A percentile compares a stretch with the other conserved stretches of the same genome.
Conservation (phyloP, 2,888 invertebrate species). For the Phengaris alcon region DNA sequence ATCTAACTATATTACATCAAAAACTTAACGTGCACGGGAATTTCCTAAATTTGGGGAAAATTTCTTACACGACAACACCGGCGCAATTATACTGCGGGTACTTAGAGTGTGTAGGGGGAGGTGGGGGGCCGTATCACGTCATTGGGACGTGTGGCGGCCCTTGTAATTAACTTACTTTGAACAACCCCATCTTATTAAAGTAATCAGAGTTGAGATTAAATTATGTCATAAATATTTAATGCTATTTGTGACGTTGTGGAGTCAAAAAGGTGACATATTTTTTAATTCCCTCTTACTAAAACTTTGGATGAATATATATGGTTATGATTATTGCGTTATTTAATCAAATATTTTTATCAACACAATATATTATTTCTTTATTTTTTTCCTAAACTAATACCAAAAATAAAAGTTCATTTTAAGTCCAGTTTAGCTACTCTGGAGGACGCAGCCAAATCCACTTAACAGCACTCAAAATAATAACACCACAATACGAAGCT, state of each 20-base stretch:
- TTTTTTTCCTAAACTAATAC: too few species aligned
- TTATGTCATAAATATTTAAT: conserved; percentile 19
- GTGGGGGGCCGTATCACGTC: conserved; percentile 2
- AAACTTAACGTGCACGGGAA: not conserved
- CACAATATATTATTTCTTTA: too few species aligned
- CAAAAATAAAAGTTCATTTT: too few species aligned
- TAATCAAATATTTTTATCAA: too few species aligned
- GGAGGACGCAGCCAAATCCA: not conserved
- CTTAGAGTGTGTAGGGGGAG: conserved; percentile 10
- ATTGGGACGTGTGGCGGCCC: conserved; percentile 14
- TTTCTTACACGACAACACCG: not conserved
- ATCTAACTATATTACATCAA: too few species aligned
- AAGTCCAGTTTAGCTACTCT: too few species aligned
- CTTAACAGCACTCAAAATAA: conserved; percentile 19
- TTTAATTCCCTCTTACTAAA: not conserved
- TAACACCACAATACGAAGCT: conserved; percentile 14
- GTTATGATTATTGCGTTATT: too few species aligned
- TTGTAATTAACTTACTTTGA: conserved; percentile 26
- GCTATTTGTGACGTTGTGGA: not conserved
- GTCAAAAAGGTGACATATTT: not conserved
- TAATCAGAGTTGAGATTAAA: conserved; percentile 25
- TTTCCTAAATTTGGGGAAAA: not conserved
- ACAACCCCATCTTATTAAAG: conserved; percentile 26
- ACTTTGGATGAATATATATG: not conserved
- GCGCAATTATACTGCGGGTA: conserved; percentile 26